Evolutionary conservation across 1,140 invertebrate species (phyloP), one percentile per base, ranked within the genome.

Genomic region (Hesperophylax magnus): DNA sequence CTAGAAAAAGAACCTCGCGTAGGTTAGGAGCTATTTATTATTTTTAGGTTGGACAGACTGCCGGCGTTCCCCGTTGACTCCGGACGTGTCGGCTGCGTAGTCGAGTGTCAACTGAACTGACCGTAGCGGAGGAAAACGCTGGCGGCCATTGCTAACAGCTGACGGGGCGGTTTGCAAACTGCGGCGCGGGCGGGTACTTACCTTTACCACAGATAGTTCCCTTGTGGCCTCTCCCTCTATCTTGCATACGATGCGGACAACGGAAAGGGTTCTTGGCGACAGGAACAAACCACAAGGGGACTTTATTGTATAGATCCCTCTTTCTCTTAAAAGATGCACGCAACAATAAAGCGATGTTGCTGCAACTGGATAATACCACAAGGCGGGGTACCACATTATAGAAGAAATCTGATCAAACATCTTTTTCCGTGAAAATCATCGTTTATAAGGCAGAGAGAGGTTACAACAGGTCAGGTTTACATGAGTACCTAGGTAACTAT

Each of bases 141-240:
- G 60, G 53, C 24, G 11, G 17, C 69, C 69, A 53, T 52, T 15
- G 17, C 74, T 27, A 76, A 39, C 74, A 76, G 74, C 74, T 76
- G 74, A 76, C 58, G 17, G 39, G 11, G 74, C 74, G 74, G 24
- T 60, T 76, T 61, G 54, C 58, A 76, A 76, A 76, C 74, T 39
- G 74, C 60, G 74, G 74, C 20, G 54, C 74, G 74, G 4, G 74
- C n/a, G 69, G 65, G 65, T 6, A 18, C 58, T 7, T 17, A 56
- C 56, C 9, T 24, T 14, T 7, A 61, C 20, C 39, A 11, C 39
- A 14, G 39, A 14, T 14, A 47, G 39, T 14, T 47, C 3, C 39
- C 6, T 47, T 14, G 39, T 3, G 11, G 39, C 39, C 39, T 47
- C 39, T 47, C 39, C 39, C 39, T 47, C 39, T 14, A 9, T 47